Percentiles rank a stretch among this genome's conserved stretches.
phyloP scores from a whole-genome alignment of 1,140 invertebrate species.

The Adoxophyes honmai region DNA sequence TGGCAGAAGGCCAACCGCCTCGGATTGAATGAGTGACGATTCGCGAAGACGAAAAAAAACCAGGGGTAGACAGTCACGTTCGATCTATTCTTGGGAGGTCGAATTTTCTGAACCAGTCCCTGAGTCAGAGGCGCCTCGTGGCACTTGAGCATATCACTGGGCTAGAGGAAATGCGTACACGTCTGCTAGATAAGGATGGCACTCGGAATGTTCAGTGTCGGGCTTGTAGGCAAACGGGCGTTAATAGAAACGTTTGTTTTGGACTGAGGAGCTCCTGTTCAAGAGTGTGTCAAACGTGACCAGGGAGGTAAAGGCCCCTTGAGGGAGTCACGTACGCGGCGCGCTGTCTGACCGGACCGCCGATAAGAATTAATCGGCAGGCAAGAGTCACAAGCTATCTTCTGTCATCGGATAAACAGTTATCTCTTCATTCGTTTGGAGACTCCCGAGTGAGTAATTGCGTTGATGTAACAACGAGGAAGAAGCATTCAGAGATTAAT shows the following conservation, averaged over 20 bases:
- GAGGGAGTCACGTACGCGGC: constrained; percentile 42
- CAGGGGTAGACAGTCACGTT: constrained; percentile 59
- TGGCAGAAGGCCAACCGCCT: constrained; percentile 58
- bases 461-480: no score
- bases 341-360: constrained; percentile 33
- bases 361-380: constrained; percentile 31
- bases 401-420: constrained; percentile 19
- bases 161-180: constrained; percentile 51
- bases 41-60: constrained; percentile 48
- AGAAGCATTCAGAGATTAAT: no score
- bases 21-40: constrained; percentile 71
- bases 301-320: constrained; percentile 34
- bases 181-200: constrained; percentile 15
- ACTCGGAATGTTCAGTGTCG: constrained; percentile 30
- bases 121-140: constrained; percentile 46
- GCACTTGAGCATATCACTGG: constrained; percentile 59
- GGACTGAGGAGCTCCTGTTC: constrained; percentile 31
- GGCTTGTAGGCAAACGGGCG: constrained; percentile 35
- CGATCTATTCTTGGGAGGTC: constrained; percentile 66
- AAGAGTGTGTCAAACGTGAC: constrained; percentile 57
- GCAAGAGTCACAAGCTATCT: constrained; percentile 26
- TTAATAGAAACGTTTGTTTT: constrained; percentile 33
- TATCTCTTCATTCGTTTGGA: constrained; percentile 18
- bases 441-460: not conserved
- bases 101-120: constrained; percentile 53